Base-by-base conservation (phyloP, 2,113 vertebrate genomes). In the Chelonoidis abingdonii region DNA sequence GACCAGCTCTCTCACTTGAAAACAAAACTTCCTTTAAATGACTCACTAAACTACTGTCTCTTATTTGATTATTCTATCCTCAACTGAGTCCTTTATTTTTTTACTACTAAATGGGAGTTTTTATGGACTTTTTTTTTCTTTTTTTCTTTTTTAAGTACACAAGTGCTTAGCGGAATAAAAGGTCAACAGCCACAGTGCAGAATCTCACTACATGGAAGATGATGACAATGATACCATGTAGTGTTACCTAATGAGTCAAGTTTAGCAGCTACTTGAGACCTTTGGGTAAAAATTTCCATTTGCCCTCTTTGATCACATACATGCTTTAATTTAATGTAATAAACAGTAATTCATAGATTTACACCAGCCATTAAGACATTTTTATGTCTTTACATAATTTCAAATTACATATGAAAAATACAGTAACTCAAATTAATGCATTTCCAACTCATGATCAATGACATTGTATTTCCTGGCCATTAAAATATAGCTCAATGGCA, bases 391-490 rank as follows among this genome's bases (percentile, higher is more conserved):
- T 95, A 93, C 57, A 97, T 98, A 97, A 97, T 97, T 98, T 98
- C 89, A 98, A 97, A 97, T 97, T 97, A 98, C 69, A 97, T 97
- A 97, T 95, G 92, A 98, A 98, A 98, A 97, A 97, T 97, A 97
- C 92, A 96, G 89, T 98, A 98, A 97, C 93, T 97, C 95, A 96
- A 97, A 98, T 97, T 97, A 98, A 98, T 97, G 93, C 27, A 95
- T 98, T 98, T 98, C 88, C 87, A 95, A 78, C 90, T 96, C 90
- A 95, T 96, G 94, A 98, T 98, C 97, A 98, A 98, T 98, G 97
- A 95, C 93, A 79, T 94, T 97, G 90, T 93, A 96, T 98, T 98
- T 98, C 57, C 80, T 93, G 89, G 94, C 90, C 94, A 86, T 89
- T 97, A 97, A 98, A 97, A 87, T 96, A 97, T 87, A 97, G 90